Percentiles rank a stretch among this genome's conserved stretches.
Evolutionary conservation across 2,888 invertebrate genomes (phyloP).

Genomic region (Ctenicera cuprea): DNA sequence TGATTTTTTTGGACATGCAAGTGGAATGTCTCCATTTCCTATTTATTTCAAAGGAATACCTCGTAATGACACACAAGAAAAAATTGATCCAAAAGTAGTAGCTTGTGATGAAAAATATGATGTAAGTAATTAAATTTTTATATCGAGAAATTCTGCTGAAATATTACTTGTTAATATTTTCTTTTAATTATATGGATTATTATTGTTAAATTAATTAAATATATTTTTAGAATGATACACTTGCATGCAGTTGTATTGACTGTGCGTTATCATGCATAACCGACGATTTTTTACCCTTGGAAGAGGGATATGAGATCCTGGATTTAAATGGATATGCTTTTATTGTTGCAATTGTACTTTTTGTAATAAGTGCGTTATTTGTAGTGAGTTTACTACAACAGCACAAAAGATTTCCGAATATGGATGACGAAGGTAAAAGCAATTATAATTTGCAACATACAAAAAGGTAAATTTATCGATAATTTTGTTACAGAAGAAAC

Average conservation of each 20-base stretch:
- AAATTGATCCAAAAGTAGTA: slow-evolving; percentile 73
- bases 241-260: slow-evolving; percentile 87
- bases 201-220: too few species aligned
- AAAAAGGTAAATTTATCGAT: not conserved
- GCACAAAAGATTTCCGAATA: slow-evolving; percentile 29
- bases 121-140: slow-evolving; percentile 66
- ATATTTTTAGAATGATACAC: slow-evolving; percentile 72
- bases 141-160: too few species aligned
- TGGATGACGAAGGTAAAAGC: slow-evolving; percentile 20
- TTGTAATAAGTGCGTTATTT: slow-evolving; percentile 69
- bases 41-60: slow-evolving; percentile 75
- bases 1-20: slow-evolving; percentile 77
- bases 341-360: slow-evolving; percentile 76
- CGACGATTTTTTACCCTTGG: slow-evolving; percentile 70
- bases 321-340: slow-evolving; percentile 80
- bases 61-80: slow-evolving; percentile 66
- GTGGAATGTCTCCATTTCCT: slow-evolving; percentile 77
- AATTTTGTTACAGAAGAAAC: slow-evolving; percentile 2
- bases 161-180: too few species aligned
- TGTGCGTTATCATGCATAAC: slow-evolving; percentile 80
- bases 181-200: too few species aligned
- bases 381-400: slow-evolving; percentile 47
- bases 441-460: not conserved
- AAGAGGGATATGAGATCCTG: slow-evolving; percentile 75
- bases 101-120: slow-evolving; percentile 78